A percentile compares a stretch with the other conserved stretches of the same genome.
Conservation (phyloP, 2,113 vertebrate genomes). For the Deroptyus accipitrinus region DNA sequence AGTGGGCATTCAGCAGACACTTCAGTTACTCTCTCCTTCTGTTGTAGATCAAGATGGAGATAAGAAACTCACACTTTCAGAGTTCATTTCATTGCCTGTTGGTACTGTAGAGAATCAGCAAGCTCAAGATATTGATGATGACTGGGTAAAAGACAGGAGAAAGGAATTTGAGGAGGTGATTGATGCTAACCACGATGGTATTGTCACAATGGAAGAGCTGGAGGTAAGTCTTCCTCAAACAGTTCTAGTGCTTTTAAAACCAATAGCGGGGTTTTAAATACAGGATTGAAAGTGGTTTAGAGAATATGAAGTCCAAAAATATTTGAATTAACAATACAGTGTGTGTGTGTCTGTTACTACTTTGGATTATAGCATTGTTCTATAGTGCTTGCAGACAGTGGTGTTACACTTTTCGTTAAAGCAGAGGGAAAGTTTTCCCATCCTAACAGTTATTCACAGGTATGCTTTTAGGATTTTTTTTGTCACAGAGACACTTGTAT, state of each 20-base stretch:
- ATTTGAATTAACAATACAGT: neutral
- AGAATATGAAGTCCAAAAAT: neutral
- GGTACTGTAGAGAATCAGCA: slow-evolving; percentile 96
- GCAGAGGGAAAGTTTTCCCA: neutral
- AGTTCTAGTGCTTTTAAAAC: neutral
- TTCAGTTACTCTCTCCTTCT: neutral
- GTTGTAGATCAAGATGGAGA: slow-evolving; percentile 88
- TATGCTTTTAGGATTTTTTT: neutral
- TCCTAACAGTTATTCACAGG: neutral
- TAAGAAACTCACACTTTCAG: slow-evolving; percentile 87
- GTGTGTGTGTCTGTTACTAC: neutral
- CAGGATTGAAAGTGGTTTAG: neutral
- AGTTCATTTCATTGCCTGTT: slow-evolving; percentile 92
- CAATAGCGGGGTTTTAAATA: fast-evolving
- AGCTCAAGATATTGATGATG: slow-evolving; percentile 92
- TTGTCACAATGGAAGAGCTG: slow-evolving; percentile 92
- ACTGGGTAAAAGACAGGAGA: slow-evolving; percentile 91
- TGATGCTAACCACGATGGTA: slow-evolving; percentile 82
- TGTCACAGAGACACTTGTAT: neutral
- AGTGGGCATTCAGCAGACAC: neutral
- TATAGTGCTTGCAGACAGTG: neutral
- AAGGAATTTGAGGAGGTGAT: slow-evolving; percentile 95
- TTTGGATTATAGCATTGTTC: neutral
- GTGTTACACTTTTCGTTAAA: neutral
- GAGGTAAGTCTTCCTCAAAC: slow-evolving; percentile 76